Percentiles rank a stretch among this genome's conserved stretches.
These are phyloP conservation scores for Notospermus geniculatus DNA, from an alignment of 1,140 invertebrate species.

Conservation along the genomic window DNA sequence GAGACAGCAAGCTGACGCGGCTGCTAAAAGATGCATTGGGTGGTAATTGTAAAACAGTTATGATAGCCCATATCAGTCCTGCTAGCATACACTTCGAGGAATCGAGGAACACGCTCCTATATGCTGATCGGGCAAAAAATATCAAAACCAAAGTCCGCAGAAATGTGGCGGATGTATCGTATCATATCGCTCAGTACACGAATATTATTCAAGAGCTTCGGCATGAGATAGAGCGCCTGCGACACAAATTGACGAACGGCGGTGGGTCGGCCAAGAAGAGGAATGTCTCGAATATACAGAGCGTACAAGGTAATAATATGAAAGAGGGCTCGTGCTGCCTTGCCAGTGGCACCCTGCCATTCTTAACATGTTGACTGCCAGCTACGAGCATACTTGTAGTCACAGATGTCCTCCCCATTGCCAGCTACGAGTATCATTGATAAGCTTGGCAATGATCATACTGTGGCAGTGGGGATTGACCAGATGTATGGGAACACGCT, in stretches of 20 bases:
- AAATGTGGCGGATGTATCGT: slow-evolving; percentile 77
- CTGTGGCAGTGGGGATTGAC: no score
- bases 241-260: slow-evolving; percentile 72
- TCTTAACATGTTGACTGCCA: no score
- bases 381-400: no score
- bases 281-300: slow-evolving; percentile 57
- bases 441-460: no score
- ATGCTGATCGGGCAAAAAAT: slow-evolving; percentile 88
- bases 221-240: slow-evolving; percentile 79
- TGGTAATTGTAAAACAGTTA: slow-evolving; percentile 91
- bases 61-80: slow-evolving; percentile 94
- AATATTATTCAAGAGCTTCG: slow-evolving; percentile 77
- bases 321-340: no score
- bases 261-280: slow-evolving; percentile 25
- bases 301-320: slow-evolving; percentile 42
- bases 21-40: slow-evolving; percentile 91
- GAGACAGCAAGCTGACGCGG: slow-evolving; percentile 92
- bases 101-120: slow-evolving; percentile 94
- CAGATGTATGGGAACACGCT: no score
- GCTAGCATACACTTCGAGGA: slow-evolving; percentile 73
- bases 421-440: no score
- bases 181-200: slow-evolving; percentile 78
- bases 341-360: no score
- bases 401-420: no score
- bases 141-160: slow-evolving; percentile 77